Percentiles rank a stretch among this genome's conserved stretches.
These are phyloP conservation scores for Exaiptasia diaphana DNA, from an alignment of 64 coral and sea anemone species.

Conservation along the genomic window DNA sequence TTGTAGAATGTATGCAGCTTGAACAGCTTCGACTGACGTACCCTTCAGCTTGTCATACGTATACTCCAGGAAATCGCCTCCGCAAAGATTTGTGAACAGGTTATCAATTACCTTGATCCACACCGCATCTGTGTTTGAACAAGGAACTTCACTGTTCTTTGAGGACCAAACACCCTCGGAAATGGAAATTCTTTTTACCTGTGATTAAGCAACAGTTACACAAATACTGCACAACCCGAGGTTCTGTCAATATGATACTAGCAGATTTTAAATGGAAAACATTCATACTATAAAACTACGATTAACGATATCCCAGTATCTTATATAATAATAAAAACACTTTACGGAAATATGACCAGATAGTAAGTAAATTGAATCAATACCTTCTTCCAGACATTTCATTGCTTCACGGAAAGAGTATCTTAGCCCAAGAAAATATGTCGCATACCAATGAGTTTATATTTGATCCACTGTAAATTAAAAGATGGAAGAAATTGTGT, in stretches of 20 bases:
- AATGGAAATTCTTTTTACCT: background rate
- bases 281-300: too few species aligned
- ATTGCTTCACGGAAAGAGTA: background rate
- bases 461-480: conserved; percentile 31
- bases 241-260: background rate
- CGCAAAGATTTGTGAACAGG: conserved; percentile 41
- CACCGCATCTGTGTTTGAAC: background rate
- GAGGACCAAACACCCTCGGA: background rate
- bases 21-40: background rate
- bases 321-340: too few species aligned
- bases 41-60: conserved; percentile 15
- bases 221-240: too few species aligned
- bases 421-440: background rate
- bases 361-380: too few species aligned
- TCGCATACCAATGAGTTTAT: background rate
- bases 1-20: background rate
- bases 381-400: background rate
- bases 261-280: background rate
- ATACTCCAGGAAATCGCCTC: conserved; percentile 30
- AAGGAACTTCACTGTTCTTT: background rate
- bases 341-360: too few species aligned
- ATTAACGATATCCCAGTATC: too few species aligned
- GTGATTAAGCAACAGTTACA: background rate
- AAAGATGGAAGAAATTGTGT: too few species aligned
- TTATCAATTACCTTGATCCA: conserved; percentile 13